Conservation (phyloP, 1,140 invertebrate genomes). For the Epicauta chinensis region DNA sequence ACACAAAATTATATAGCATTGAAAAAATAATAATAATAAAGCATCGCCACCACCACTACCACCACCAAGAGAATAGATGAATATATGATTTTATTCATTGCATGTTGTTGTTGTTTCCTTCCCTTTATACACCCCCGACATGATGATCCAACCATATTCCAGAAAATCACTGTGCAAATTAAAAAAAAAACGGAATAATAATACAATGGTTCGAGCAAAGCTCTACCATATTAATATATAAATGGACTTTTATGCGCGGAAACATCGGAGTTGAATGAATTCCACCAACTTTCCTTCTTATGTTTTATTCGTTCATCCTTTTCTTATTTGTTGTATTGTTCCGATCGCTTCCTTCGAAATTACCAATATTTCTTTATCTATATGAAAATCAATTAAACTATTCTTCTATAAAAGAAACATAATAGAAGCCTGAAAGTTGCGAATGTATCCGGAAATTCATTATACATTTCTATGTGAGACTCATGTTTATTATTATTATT, state of each 20-base stretch:
- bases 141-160: conserved; percentile 22
- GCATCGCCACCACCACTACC: too few relatives aligned
- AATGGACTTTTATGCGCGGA: conserved; percentile 12
- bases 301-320: too few relatives aligned
- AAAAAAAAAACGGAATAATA: conserved; percentile 23
- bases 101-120: conserved; percentile 27
- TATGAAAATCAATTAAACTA: neutral
- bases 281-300: too few relatives aligned
- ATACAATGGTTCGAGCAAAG: conserved; percentile 19
- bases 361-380: neutral
- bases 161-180: conserved; percentile 30
- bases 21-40: too few relatives aligned
- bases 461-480: neutral
- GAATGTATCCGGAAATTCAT: neutral
- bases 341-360: neutral
- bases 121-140: conserved; percentile 9
- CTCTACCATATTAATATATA: conserved; percentile 23
- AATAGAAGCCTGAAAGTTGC: neutral
- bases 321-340: too few relatives aligned
- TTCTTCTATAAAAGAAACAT: neutral
- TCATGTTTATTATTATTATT: conserved; percentile 2
- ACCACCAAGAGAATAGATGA: conserved; percentile 18
- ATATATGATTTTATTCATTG: conserved; percentile 39
- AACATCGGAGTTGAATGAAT: neutral
- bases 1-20: neutral